A percentile compares a stretch with the other conserved stretches of the same genome.
These are phyloP conservation scores for Lymantria monacha DNA, from an alignment of 2,888 invertebrate genomes.

Conservation along the genomic window DNA sequence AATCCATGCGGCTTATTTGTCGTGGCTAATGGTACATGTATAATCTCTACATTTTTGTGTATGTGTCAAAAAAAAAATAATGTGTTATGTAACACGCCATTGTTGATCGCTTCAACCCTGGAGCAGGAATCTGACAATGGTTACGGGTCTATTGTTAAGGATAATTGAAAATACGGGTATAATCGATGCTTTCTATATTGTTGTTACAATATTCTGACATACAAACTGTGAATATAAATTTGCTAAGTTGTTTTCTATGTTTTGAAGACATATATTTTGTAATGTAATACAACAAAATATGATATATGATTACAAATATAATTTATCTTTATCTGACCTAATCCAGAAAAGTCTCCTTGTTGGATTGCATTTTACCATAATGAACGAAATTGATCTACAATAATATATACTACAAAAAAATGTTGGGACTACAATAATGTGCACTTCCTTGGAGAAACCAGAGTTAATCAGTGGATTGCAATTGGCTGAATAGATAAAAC, in stretches of 20 bases:
- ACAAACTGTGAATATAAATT: slow-evolving; percentile 10
- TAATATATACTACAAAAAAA: no score
- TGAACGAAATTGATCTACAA: no score
- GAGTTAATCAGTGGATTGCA: no score
- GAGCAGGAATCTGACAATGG: slow-evolving; percentile 55
- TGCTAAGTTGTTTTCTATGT: slow-evolving; percentile 6
- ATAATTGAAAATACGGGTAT: slow-evolving; percentile 71
- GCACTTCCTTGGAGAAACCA: no score
- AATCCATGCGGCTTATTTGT: slow-evolving; percentile 63
- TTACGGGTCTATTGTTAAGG: slow-evolving; percentile 52
- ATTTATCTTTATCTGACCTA: no score
- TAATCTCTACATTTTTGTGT: slow-evolving; percentile 58
- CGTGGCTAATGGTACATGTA: slow-evolving; percentile 50
- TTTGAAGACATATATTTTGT: neutral
- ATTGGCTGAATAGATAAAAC: no score
- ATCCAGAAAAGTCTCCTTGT: no score
- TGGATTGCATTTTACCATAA: no score
- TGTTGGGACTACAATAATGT: no score
- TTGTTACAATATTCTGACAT: slow-evolving; percentile 28
- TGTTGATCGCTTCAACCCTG: slow-evolving; percentile 51
- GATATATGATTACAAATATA: no score
- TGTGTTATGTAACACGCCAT: slow-evolving; percentile 66
- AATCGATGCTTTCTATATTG: slow-evolving; percentile 57
- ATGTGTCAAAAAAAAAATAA: slow-evolving; percentile 56
- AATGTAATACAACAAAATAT: no score